Evolutionary conservation across 2,113 vertebrate genomes (phyloP), one percentile per base, ranked within the genome.

Genomic region (Todiramphus chloris): DNA sequence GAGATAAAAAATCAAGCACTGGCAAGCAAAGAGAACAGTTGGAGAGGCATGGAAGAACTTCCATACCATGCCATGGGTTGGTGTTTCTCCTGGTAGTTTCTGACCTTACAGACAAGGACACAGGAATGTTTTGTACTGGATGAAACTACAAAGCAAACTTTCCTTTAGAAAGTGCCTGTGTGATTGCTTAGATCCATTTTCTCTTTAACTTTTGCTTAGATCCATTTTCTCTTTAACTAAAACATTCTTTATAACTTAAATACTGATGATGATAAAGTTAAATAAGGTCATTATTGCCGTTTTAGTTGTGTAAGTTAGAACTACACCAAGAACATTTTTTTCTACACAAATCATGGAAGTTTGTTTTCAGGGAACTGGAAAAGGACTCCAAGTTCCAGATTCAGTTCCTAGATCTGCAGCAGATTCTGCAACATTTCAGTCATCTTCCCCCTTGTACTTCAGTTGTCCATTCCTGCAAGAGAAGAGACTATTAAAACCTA

Each of bases 221-320:
- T 75, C 53, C 55, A 64, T 31, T 68, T 87, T 80, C 69, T 78
- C 10, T 51, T 48, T 73, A 43, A 74, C 39, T 67, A 93, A 91
- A 75, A 91, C 39, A 39, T 53, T 68, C 53, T 88, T 83, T 93
- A 68, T 37, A 84, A 48, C 31, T 91, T 35, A 43, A 75, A 13
- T 43, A 23, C 30, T 48, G 35, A 66, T 35, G 53, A 83, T 55
- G 73, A 39, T 9, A 89, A 76, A 64, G 53, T 70, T 90, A 85
- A 94, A 81, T 75, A 90, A 94, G 84, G 31, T 68, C 33, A 58
- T 74, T 82, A 41, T 78, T 73, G n/a, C 66, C 44, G n/a, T 69
- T 83, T 90, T 53, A 64, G 55, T 68, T 69, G 31, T 83, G 16
- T 63, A 41, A 53, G 48, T 83, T 78, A 83, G 68, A 83, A 64